Conservation (phyloP, 2,888 invertebrate genomes). For the Dermolepida albohirtum region DNA sequence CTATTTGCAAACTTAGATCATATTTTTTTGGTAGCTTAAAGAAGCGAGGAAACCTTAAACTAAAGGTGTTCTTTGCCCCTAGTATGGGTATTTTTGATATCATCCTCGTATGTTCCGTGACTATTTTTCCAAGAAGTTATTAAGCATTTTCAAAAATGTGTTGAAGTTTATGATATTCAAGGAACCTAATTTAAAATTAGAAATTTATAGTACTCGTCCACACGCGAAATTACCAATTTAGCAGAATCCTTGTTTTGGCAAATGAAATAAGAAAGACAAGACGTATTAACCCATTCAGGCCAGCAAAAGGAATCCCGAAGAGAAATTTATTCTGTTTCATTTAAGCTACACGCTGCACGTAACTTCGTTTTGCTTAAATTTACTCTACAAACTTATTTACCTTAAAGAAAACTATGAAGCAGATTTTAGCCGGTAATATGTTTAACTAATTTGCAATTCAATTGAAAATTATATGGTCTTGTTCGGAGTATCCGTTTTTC, state of each 20-base stretch:
- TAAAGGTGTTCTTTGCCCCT: too few relatives aligned
- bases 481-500: slow-evolving; percentile 40
- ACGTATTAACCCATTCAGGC: neutral
- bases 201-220: neutral
- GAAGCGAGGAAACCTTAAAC: too few relatives aligned
- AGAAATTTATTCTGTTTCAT: slow-evolving; percentile 31
- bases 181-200: too few relatives aligned
- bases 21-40: too few relatives aligned
- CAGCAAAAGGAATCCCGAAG: slow-evolving; percentile 13
- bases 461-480: slow-evolving; percentile 42
- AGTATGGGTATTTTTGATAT: too few relatives aligned
- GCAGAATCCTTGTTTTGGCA: neutral
- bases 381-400: slow-evolving; percentile 42
- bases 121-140: too few relatives aligned
- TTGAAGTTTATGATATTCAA: too few relatives aligned
- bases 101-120: too few relatives aligned
- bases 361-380: slow-evolving; percentile 37
- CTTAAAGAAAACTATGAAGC: slow-evolving; percentile 40
- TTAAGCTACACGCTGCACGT: slow-evolving; percentile 30
- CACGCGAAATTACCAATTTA: neutral
- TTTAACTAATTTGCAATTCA: slow-evolving; percentile 44
- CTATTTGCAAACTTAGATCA: too few relatives aligned
- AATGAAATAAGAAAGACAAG: neutral
- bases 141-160: too few relatives aligned
- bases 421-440: slow-evolving; percentile 42